These are phyloP conservation scores for Tympanoctomys barrerae DNA, from an alignment of 2,797 vertebrate species.

Conservation along the genomic window DNA sequence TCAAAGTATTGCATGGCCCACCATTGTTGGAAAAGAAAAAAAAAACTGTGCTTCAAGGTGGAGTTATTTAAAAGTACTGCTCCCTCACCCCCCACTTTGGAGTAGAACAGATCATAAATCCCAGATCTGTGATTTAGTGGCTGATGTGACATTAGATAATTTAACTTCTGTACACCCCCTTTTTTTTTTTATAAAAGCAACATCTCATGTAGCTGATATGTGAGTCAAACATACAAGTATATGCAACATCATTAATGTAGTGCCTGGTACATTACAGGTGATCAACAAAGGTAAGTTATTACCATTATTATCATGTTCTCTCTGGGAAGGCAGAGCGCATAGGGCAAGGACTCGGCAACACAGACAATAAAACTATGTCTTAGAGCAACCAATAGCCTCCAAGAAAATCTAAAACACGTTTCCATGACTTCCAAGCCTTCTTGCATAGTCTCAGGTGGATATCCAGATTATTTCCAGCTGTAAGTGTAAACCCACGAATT, in stretches of 20 bases:
- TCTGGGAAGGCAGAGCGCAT: not conserved
- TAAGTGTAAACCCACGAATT: conserved; percentile 23
- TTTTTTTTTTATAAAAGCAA: not conserved
- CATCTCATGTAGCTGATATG: conserved; percentile 7
- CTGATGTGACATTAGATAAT: conserved; percentile 3
- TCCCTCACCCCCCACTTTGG: not conserved
- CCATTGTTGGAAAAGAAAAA: conserved; percentile 1
- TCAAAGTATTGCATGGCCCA: not conserved
- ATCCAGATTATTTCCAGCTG: conserved; percentile 22
- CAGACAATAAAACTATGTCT: not conserved
- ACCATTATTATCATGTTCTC: conserved; percentile 48
- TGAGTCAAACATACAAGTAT: conserved; percentile 25
- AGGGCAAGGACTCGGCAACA: conserved; percentile 21
- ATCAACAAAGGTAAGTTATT: conserved; percentile 4
- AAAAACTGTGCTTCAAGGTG: not conserved
- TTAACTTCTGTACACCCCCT: not conserved
- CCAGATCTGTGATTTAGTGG: not conserved
- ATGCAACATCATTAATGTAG: conserved; percentile 49
- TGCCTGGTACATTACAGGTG: not conserved
- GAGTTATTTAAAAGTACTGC: not conserved
- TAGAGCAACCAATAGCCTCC: not conserved
- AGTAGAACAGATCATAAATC: conserved; percentile 13
- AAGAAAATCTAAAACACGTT: conserved; percentile 20
- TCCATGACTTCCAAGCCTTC: conserved; percentile 36
- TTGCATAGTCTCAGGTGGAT: not conserved